Evolutionary conservation across 2,888 invertebrate genomes (phyloP).

Genomic region (Conus canariensis): DNA sequence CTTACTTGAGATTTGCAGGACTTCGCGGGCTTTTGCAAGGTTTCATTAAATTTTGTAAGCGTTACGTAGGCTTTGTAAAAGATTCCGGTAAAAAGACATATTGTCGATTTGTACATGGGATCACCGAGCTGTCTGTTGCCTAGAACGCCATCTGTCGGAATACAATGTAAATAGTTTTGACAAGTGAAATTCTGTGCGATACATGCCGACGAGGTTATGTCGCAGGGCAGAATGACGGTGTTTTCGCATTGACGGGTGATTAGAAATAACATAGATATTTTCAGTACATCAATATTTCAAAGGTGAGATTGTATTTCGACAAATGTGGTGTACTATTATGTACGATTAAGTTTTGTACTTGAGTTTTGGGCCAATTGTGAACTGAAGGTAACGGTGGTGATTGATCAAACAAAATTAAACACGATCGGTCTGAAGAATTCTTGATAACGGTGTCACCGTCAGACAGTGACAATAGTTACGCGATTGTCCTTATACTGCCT

Average conservation of each 20-base stretch:
- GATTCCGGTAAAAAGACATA: not conserved
- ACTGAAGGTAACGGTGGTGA: too few relatives aligned
- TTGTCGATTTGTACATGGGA: not conserved
- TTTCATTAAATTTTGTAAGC: not conserved
- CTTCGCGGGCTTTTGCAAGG: not conserved
- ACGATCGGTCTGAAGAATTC: too few relatives aligned
- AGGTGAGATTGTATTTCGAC: not conserved
- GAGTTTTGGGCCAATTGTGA: too few relatives aligned
- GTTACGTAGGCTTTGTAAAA: not conserved
- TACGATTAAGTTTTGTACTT: too few relatives aligned
- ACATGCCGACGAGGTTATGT: not conserved
- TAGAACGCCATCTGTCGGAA: slow-evolving; percentile 45
- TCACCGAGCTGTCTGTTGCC: slow-evolving; percentile 36
- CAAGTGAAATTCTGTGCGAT: not conserved
- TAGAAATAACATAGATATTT: not conserved
- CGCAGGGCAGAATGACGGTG: not conserved
- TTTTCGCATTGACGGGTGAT: not conserved
- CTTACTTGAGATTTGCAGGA: not conserved
- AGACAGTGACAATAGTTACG: too few relatives aligned
- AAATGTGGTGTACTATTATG: too few relatives aligned
- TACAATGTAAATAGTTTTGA: slow-evolving; percentile 28
- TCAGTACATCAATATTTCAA: not conserved
- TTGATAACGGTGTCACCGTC: too few relatives aligned
- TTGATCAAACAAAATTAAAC: too few relatives aligned
- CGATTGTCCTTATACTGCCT: too few relatives aligned